Conservation (phyloP, 2,888 invertebrate genomes). For the Lasius platythorax region DNA sequence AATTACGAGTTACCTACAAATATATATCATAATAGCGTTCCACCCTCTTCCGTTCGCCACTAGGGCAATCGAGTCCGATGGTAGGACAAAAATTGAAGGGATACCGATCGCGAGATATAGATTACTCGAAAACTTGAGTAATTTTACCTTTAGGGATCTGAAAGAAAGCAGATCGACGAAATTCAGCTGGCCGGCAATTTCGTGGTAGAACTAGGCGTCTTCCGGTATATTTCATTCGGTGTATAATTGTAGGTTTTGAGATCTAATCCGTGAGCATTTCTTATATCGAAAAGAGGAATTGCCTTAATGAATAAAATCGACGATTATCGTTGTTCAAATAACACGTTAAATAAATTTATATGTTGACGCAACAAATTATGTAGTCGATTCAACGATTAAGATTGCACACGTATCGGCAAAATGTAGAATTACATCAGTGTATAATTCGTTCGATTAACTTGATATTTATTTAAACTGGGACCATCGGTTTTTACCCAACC, state of each 20-base stretch:
- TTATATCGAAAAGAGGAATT: background rate
- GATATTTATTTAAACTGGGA: background rate
- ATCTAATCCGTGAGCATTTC: background rate
- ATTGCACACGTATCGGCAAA: background rate
- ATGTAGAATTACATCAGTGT: background rate
- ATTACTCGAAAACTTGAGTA: constrained; percentile 30
- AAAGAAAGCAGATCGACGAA: constrained; percentile 55
- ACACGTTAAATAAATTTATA: background rate
- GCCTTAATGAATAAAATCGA: background rate
- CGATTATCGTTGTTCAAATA: background rate
- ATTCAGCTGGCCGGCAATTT: constrained; percentile 73
- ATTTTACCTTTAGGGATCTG: constrained; percentile 13
- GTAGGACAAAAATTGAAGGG: constrained; percentile 66
- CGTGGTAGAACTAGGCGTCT: constrained; percentile 19
- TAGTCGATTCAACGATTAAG: background rate
- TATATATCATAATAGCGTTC: constrained; percentile 59
- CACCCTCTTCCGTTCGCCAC: constrained; percentile 1
- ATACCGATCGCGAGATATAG: constrained; percentile 29
- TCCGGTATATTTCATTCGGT: constrained; percentile 24
- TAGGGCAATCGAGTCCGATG: constrained; percentile 45
- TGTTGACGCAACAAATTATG: background rate
- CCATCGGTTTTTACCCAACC: background rate
- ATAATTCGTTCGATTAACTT: background rate
- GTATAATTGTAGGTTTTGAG: constrained; percentile 24
- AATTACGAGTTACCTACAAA: constrained; percentile 69